Percentiles rank a stretch among this genome's conserved stretches.
These are phyloP conservation scores for Agrotis exclamationis DNA, from an alignment of 2,888 invertebrate genomes.

Conservation along the genomic window DNA sequence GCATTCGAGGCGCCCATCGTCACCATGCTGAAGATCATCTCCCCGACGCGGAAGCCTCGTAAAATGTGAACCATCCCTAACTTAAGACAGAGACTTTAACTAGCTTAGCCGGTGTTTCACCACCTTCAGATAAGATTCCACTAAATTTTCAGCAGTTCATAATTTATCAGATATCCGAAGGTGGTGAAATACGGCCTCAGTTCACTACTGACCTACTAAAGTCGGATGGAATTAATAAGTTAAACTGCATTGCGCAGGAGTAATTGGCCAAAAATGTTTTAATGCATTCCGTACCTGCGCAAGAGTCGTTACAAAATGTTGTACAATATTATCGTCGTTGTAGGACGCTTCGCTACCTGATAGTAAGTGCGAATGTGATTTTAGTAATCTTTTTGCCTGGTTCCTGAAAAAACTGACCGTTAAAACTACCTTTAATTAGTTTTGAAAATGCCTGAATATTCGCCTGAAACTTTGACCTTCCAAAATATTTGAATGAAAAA, in stretches of 20 bases:
- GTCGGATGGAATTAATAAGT: constrained; percentile 27
- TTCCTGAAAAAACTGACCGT: constrained; percentile 1
- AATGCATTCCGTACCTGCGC: constrained; percentile 49
- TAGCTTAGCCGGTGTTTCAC: constrained; percentile 34
- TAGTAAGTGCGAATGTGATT: constrained; percentile 55
- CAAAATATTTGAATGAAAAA: too few species aligned
- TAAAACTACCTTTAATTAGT: too few species aligned
- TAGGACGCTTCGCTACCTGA: constrained; percentile 52
- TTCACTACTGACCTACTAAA: constrained; percentile 43
- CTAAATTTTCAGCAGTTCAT: background rate
- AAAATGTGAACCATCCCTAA: constrained; percentile 74
- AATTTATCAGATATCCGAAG: background rate
- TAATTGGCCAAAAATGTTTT: constrained; percentile 41
- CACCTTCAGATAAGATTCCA: background rate
- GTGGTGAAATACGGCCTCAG: constrained; percentile 33
- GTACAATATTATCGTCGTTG: constrained; percentile 45
- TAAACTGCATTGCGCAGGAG: constrained; percentile 37
- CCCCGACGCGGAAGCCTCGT: constrained; percentile 89
- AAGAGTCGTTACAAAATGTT: constrained; percentile 50
- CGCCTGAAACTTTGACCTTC: too few species aligned
- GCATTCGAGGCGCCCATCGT: constrained; percentile 97
- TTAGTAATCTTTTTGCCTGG: constrained; percentile 34
- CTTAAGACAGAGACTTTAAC: constrained; percentile 55
- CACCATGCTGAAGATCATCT: constrained; percentile 94
- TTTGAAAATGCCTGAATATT: background rate